Evolutionary conservation across 2,888 invertebrate species (phyloP), one percentile per base, ranked within the genome.

Genomic region (Phortica magna): DNA sequence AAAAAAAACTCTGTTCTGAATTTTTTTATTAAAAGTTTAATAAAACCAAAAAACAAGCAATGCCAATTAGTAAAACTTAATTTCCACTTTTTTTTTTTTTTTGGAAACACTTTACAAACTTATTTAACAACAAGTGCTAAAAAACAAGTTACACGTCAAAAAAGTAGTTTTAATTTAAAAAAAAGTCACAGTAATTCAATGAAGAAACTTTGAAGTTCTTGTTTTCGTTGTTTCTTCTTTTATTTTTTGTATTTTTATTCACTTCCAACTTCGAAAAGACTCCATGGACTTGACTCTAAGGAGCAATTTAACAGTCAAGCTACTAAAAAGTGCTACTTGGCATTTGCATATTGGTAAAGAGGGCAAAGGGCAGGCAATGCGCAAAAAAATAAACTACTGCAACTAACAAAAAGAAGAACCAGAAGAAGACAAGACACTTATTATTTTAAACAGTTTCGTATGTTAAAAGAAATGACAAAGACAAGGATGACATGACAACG

Each of bases 361-460:
- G 61, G 61, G 14, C 10, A 39, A 10, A 65, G 41, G 14, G 19
- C 39, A 31, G 10, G 41, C 31, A 65, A 39, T 19, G 41, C 10
- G 12, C 12, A n/a, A 9, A 14, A 41, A 65, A 31, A 41, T 12
- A 59, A 59, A 59, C n/a, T 59, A 14, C 48, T 6, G 14, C 48
- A 12, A 48, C 48, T 48, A 48, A 9, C 9, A 12, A 61, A 17
- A 7, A 19, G 22, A 17, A 7, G 61, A 5, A n/a, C n/a, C n/a
- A 17, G 39, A 65, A 65, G 65, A 31, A 65, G 39, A 41, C 53
- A 19, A 31, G 39, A 53, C 75, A 75, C 68, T 68, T 70, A 68
- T 75, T 75, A 75, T 75, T 75, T 75, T 59, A 75, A 70, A 59
- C 55, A 75, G 68, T 75, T 74, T 74, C 65, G 10, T 59, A 48